Base-by-base conservation (phyloP, 2,888 invertebrate genomes). In the Zootermopsis nevadensis region DNA sequence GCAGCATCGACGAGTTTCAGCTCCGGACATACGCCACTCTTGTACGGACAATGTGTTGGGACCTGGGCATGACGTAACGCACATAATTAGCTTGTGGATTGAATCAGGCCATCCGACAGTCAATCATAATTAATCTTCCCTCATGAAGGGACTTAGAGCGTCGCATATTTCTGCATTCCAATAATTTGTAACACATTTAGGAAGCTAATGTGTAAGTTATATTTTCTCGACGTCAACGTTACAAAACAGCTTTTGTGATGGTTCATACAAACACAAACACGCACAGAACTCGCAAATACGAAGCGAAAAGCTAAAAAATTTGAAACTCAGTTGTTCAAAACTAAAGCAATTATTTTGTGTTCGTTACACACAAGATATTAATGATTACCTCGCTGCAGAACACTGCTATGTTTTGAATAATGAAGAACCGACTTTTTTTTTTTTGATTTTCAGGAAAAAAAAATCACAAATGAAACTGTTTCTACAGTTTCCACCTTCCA, bases 91-190 rank as follows among this genome's bases (percentile, higher is more conserved):
- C 77, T 77, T 30, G 48, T 30, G 77, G 77, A 77, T 77, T 77
- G 48, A 48, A 77, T 77, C 77, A 77, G 30, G 22, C 77, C 30
- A 38, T 38, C 38, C 30, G 77, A n/a, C 77, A 77, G 77, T 77
- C 77, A 77, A 77, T 77, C 77, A 77, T 77, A 42, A 77, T 77
- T 77, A 77, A 77, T 77, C 77, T 48, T 27, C n/a, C 24, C 77
- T 77, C 48, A 77, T 42, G 48, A 77, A 77, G 77, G 48, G 77
- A 77, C 3, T 27, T 30, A 4, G 48, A 27, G n/a, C 48, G 38
- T 35, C 48, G n/a, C 38, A 27, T 77, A 77, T 38, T 66, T 66
- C 66, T 48, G 19, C 19, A 48, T 48, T 15, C 19, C 0, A 15
- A 15, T 48, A 48, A 66, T 77, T 30, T 38, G 77, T 38, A 77